Base-by-base conservation (phyloP, 2,888 invertebrate species). In the Parnassius smintheus region DNA sequence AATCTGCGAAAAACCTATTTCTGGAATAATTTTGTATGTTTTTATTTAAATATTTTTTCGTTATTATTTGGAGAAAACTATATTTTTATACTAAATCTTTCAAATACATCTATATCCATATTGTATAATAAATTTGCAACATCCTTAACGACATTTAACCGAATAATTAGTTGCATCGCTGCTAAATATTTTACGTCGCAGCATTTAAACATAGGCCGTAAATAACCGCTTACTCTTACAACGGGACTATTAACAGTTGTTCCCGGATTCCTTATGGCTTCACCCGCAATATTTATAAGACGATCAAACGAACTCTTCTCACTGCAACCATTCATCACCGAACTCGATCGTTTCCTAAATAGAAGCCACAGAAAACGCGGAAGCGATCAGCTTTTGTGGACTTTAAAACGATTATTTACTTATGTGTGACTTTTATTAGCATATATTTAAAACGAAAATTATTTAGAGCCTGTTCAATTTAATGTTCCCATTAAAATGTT, bases 221-320 rank as follows among this genome's bases (percentile, higher is more conserved):
- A 67, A 70, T 70, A 59, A 70, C 68, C 68, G 70, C 71, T 78
- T 73, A 73, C 73, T 74, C 74, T 76, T 73, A 74, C 66, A 67
- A 67, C 73, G 75, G 76, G 73, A 66, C 72, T 71, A 71, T 75
- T 73, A 82, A 81, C 76, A 77, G 74, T 70, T 78, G 78, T 81
- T 77, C 80, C 79, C 79, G 78, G 77, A 86, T 86, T 82, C 85
- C 76, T 68, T 66, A 65, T 64, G 67, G 72, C 66, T 69, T 70
- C 75, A 69, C 71, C 81, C 81, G 80, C 83, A 78, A 81, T 82
- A 87, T 88, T 85, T 87, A 90, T 88, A 85, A 76, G 74, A 72
- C 75, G 86, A 88, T 90, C 90, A 88, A 88, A 89, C 83, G 78
- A 72, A 75, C 76, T 80, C 78, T 76, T 74, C 77, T 70, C 64